Base-by-base conservation (phyloP, 2,797 vertebrate species). In the Syndactyla subalaris region DNA sequence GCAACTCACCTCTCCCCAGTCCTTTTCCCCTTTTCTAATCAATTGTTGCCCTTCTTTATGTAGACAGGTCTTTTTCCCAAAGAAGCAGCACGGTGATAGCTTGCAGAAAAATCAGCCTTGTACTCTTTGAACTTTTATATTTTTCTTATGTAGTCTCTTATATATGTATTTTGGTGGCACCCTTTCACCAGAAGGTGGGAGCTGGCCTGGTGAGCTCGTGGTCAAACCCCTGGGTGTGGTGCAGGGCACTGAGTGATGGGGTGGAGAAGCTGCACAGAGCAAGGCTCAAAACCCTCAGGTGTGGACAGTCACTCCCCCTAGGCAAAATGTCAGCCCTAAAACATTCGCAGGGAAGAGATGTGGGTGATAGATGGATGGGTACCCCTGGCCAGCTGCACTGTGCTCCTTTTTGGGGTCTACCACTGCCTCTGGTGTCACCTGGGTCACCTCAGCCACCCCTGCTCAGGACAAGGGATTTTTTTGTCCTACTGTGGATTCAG, bases 181-280 rank as follows among this genome's bases (percentile, higher is more conserved):
- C 14, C 12, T 21, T 10, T 27, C 70, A 55, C 12, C 1, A 1
- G 70, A 81, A 61, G 0, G 0, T 2, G 4, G 18, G 30, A 73
- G 23, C 7, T 12, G 16, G 9, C 0, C 0, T 0, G 30, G 27
- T 1, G 3, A 73, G 10, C 29, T 63, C 23, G 24, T 0, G 4
- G 14, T 52, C 36, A 49, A 78, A n/a, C 6, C 6, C 32, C 43
- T 67, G 1, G 2, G 23, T 21, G 14, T 57, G 66, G 24, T 43
- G 12, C 10, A 10, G 29, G 5, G 18, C 36, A 29, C 21, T 0
- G 0, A 39, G 34, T 19, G 66, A 58, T 14, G 18, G 32, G 74
- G 30, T 59, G 30, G n/a, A 51, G 20, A 30, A 43, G 49, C 2
- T 55, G 54, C 63, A 91, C 58, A 52, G n/a, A 13, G 48, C 23